A percentile compares a stretch with the other conserved stretches of the same genome.
phyloP scores from a whole-genome alignment of 2,888 invertebrate genomes.

The Trissoscelio sp. region DNA sequence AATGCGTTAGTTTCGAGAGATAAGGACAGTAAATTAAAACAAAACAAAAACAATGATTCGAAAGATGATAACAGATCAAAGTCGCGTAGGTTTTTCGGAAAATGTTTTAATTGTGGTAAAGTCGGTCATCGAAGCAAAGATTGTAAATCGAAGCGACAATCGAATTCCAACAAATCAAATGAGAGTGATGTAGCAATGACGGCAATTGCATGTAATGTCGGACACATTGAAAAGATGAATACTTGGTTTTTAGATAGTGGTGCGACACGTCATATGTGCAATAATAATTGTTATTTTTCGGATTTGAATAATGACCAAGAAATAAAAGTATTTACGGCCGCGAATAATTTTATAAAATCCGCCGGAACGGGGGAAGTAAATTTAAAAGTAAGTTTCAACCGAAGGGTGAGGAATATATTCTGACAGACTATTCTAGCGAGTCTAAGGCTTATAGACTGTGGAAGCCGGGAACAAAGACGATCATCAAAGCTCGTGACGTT shows the following conservation, averaged over 20 bases:
- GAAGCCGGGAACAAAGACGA: conserved; percentile 60
- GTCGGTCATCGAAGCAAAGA: conserved; percentile 26
- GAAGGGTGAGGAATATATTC: conserved; percentile 63
- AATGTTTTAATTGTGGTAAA: conserved; percentile 7
- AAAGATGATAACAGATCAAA: background rate
- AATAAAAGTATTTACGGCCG: background rate
- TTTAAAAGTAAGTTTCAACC: conserved; percentile 65
- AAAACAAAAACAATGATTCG: background rate
- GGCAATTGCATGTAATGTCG: background rate
- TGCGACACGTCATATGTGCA: conserved; percentile 11
- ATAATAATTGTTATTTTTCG: background rate
- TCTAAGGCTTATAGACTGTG: conserved; percentile 72
- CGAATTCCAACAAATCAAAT: background rate
- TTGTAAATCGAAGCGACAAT: conserved; percentile 5
- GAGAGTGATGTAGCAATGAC: background rate
- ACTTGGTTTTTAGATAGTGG: conserved; percentile 17
- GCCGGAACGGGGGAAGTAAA: background rate
- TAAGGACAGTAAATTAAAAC: background rate
- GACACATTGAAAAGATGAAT: background rate
- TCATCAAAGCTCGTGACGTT: conserved; percentile 68
- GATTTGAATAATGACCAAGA: background rate
- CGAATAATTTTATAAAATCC: background rate
- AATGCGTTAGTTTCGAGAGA: conserved; percentile 18
- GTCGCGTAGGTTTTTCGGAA: background rate
- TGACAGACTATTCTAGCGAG: conserved; percentile 66